Evolutionary conservation across 2,797 vertebrate species (phyloP), one percentile per base, ranked within the genome.

Genomic region (Poecilia wingei): DNA sequence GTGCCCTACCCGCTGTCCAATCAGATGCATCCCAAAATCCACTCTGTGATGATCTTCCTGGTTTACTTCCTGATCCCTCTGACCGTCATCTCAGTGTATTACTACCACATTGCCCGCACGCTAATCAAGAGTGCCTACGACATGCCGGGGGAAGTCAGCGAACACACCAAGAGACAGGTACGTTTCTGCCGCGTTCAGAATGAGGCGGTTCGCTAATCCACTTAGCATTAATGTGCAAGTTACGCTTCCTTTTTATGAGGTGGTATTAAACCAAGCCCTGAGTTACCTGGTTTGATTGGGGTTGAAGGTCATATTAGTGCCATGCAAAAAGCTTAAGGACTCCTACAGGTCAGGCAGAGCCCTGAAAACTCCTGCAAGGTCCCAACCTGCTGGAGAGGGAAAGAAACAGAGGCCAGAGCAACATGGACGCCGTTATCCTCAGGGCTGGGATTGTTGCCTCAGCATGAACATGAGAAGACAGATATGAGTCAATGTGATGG

Each of bases 1-100:
- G 95, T 98, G 71, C 98, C 98, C 0, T 99, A 99, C 86, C 98
- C 98, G 1, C 85, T 96, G 91, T 96, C 96, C 0, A 95, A 98
- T 0, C 96, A 97, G 86, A 92, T 97, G 93, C 97, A 98, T 43
- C 98, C 98, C 0, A 98, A 96, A 92, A 97, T 98, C 82, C 98
- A 99, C 89, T 97, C 98, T 0, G 95, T 99, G 72, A 90, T 98
- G 93, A 97, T 99, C 88, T 98, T 99, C 91, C 93, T 98, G 76
- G 96, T 99, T n/a, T 99, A 99, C 91, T 99, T 98, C 89, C 96
- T 99, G 79, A 84, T 98, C 25, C 98, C 98, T 36, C 96, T 99
- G 82, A 84, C 87, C 77, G 93, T 99, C 89, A 99, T 99, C 92
- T 98, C 97, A 0, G 85, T 98, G 79, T 99, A 98, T 88, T 99